Percentiles rank a stretch among this genome's conserved stretches.
These are phyloP conservation scores for Molothrus ater DNA, from an alignment of 2,797 vertebrate genomes.

Conservation along the genomic window DNA sequence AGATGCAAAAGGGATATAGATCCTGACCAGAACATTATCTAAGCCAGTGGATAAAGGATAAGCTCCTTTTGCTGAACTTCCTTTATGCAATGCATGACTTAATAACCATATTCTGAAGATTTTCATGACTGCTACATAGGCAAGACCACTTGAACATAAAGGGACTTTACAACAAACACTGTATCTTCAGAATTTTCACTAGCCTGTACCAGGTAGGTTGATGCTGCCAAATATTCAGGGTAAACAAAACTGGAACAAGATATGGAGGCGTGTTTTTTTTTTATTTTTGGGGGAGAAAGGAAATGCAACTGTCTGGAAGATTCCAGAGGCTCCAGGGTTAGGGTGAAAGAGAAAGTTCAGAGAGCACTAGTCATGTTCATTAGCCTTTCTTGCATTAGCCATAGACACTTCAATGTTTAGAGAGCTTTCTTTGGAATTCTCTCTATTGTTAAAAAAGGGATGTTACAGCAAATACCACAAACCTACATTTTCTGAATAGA, in stretches of 20 bases:
- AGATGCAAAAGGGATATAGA: not conserved
- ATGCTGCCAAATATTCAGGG: not conserved
- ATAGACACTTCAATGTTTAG: not conserved
- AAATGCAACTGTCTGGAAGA: not conserved
- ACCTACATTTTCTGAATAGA: conserved; percentile 21
- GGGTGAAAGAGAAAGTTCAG: not conserved
- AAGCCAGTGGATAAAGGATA: not conserved
- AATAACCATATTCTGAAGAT: not conserved
- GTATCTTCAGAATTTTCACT: not conserved
- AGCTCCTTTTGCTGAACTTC: not conserved
- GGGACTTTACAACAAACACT: not conserved
- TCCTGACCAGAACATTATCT: not conserved
- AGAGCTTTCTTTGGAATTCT: not conserved
- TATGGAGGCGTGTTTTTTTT: not conserved
- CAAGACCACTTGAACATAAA: not conserved
- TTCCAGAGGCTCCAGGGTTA: not conserved
- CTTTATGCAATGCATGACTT: not conserved
- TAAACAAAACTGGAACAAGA: not conserved
- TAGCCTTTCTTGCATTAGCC: not conserved
- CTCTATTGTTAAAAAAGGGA: not conserved
- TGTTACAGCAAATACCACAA: not conserved
- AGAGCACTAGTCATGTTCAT: not conserved
- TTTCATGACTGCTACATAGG: not conserved
- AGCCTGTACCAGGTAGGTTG: not conserved
- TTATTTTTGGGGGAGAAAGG: not conserved